These are phyloP conservation scores for Euschistus heros DNA, from an alignment of 1,140 invertebrate species.

Conservation along the genomic window DNA sequence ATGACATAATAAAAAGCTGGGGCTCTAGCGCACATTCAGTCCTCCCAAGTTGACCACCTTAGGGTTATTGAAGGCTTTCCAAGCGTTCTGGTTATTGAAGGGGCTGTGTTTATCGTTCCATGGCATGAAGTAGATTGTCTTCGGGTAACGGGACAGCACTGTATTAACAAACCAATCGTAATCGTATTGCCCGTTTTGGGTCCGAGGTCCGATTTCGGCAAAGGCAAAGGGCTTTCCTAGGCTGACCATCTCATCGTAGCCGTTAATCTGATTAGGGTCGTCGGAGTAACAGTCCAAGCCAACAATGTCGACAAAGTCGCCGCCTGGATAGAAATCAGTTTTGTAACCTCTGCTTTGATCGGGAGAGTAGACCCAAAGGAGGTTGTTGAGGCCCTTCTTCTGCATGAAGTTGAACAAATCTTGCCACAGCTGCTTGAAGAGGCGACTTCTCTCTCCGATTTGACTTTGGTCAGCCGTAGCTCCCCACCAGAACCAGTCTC, in stretches of 20 bases:
- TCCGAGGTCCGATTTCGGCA: background rate
- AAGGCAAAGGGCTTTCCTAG: background rate
- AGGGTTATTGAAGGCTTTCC: too few species aligned
- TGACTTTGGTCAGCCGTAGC: background rate
- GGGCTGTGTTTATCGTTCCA: too few species aligned
- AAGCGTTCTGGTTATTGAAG: too few species aligned
- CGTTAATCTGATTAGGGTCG: background rate
- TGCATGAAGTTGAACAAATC: background rate
- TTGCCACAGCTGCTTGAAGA: background rate
- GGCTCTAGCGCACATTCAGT: too few species aligned
- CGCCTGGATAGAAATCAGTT: background rate
- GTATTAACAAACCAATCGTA: too few species aligned
- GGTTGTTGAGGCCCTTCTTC: background rate
- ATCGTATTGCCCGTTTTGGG: too few species aligned
- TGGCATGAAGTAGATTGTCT: too few species aligned
- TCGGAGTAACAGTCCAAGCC: background rate
- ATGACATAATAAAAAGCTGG: too few species aligned
- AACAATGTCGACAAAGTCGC: background rate
- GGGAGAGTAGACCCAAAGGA: background rate
- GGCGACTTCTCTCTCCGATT: background rate
- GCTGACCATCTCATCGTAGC: background rate
- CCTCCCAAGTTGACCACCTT: too few species aligned
- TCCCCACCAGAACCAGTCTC: background rate
- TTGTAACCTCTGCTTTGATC: background rate
- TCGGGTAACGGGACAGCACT: too few species aligned